Conservation (phyloP, 2,797 vertebrate species). For the Arrhamphus sclerolepis region DNA sequence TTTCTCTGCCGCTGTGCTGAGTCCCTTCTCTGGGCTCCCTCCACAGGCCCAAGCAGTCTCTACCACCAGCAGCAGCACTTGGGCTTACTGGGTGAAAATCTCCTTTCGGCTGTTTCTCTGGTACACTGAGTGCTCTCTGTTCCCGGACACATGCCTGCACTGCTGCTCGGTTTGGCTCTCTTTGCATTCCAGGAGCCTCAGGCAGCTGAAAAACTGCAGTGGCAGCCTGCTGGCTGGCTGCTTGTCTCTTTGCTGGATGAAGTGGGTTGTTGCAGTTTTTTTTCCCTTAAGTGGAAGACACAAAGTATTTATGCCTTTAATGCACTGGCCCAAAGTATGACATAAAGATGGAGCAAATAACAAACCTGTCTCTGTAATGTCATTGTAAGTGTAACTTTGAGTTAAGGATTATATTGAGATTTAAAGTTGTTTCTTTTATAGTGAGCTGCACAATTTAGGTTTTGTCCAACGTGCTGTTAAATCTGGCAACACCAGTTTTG, state of each 20-base stretch:
- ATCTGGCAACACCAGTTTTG: constrained; percentile 24
- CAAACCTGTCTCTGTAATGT: too few relatives aligned
- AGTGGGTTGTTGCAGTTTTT: constrained; percentile 51
- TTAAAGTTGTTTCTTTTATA: too few relatives aligned
- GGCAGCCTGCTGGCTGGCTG: constrained; percentile 70
- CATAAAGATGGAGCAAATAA: background rate
- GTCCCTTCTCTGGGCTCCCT: constrained; percentile 62
- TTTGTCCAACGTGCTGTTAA: background rate
- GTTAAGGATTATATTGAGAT: too few relatives aligned
- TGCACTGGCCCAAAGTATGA: background rate
- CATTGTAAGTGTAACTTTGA: too few relatives aligned
- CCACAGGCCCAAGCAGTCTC: constrained; percentile 52
- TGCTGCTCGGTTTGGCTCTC: constrained; percentile 69
- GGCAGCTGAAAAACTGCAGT: constrained; percentile 77
- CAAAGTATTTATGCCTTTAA: constrained; percentile 24
- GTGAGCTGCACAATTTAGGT: too few relatives aligned
- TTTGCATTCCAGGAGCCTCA: constrained; percentile 74
- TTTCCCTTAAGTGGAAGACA: constrained; percentile 14
- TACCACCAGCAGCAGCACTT: constrained; percentile 59
- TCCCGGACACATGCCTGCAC: constrained; percentile 71
- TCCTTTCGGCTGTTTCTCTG: constrained; percentile 75
- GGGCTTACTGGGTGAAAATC: constrained; percentile 75
- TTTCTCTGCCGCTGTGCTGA: constrained; percentile 69
- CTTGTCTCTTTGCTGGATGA: constrained; percentile 58
- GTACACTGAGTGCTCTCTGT: constrained; percentile 77